A percentile compares a stretch with the other conserved stretches of the same genome.
Conservation (phyloP, 2,113 vertebrate species). For the Athene noctua region DNA sequence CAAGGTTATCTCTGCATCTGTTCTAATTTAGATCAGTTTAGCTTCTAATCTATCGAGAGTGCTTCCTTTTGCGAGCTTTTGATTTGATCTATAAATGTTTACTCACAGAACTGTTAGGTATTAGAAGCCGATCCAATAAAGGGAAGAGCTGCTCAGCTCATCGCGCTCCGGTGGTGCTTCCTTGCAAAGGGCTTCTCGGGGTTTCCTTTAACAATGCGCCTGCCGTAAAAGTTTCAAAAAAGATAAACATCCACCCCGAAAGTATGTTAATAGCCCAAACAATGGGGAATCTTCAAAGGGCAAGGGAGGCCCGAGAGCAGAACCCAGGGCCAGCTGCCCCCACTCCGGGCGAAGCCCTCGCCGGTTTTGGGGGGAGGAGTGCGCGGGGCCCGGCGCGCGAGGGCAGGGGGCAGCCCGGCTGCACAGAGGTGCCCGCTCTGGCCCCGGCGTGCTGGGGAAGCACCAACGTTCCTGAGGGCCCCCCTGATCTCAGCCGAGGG, state of each 20-base stretch:
- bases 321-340: background rate
- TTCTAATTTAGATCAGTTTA: slow-evolving; percentile 75
- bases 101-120: slow-evolving; percentile 72
- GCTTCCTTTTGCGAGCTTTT: slow-evolving; percentile 65
- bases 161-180: background rate
- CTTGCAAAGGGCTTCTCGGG: slow-evolving; percentile 24
- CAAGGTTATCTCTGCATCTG: slow-evolving; percentile 81
- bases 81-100: slow-evolving; percentile 71
- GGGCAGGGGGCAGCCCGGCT: background rate
- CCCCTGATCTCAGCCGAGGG: background rate
- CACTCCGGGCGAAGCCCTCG: background rate
- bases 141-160: slow-evolving; percentile 17
- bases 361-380: background rate
- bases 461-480: background rate
- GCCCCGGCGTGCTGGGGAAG: background rate
- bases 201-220: slow-evolving; percentile 20
- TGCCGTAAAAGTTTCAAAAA: slow-evolving; percentile 69
- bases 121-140: slow-evolving; percentile 74
- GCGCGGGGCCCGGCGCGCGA: background rate
- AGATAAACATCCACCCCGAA: slow-evolving; percentile 70
- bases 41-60: slow-evolving; percentile 68
- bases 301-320: slow-evolving; percentile 30
- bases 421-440: background rate
- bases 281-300: slow-evolving; percentile 68
- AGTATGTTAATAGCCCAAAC: slow-evolving; percentile 74